These are phyloP conservation scores for Platichthys flesus DNA, from an alignment of 2,113 vertebrate genomes.

Conservation along the genomic window DNA sequence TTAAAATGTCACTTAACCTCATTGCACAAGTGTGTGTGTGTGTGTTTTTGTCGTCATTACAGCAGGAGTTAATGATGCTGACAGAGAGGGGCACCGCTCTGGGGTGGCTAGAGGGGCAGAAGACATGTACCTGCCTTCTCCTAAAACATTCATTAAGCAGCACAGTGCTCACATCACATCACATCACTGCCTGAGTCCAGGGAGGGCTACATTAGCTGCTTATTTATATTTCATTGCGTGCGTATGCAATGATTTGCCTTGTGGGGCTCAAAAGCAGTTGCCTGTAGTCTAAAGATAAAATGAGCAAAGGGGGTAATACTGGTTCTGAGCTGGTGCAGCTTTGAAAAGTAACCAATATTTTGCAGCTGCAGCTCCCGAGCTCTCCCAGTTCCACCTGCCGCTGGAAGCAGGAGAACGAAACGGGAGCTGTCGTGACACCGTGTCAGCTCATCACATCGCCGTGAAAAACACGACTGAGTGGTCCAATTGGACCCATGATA, in stretches of 20 bases:
- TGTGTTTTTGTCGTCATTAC: slow-evolving; percentile 62
- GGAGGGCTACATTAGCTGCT: slow-evolving; percentile 34
- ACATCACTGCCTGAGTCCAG: slow-evolving; percentile 22
- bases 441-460: not conserved
- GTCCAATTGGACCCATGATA: not conserved
- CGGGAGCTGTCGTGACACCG: not conserved
- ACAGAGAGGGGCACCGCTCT: slow-evolving; percentile 59
- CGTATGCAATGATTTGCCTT: slow-evolving; percentile 26
- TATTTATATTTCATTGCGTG: slow-evolving; percentile 47
- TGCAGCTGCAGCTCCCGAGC: not conserved
- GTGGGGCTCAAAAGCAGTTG: slow-evolving; percentile 15
- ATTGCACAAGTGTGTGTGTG: slow-evolving; percentile 46
- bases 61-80: slow-evolving; percentile 75
- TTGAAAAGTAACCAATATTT: not conserved
- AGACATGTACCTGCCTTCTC: slow-evolving; percentile 71
- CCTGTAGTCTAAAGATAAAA: slow-evolving; percentile 25
- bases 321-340: slow-evolving; percentile 5
- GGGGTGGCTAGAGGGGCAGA: slow-evolving; percentile 63
- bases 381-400: not conserved
- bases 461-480: not conserved
- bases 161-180: slow-evolving; percentile 46
- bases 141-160: slow-evolving; percentile 73
- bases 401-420: not conserved
- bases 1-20: slow-evolving; percentile 53
- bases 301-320: not conserved